Conservation (phyloP, 2,888 invertebrate genomes). For the Junonia oenone region DNA sequence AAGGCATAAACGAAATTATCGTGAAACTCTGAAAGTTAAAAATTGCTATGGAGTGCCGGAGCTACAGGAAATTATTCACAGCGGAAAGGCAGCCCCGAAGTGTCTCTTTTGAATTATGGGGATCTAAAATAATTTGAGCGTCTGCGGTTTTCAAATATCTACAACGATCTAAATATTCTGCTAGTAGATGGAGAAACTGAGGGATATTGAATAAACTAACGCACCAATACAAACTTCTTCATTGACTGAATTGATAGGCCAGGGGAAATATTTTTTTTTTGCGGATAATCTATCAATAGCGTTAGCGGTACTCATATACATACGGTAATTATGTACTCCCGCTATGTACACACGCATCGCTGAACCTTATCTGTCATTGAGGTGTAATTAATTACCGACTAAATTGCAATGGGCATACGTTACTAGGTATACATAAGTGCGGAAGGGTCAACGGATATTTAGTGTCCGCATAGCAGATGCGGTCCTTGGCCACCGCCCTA, state of each 20-base stretch:
- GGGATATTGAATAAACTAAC: no score
- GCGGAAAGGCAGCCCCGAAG: not conserved
- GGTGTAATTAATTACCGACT: conserved; percentile 70
- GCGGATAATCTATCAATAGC: not conserved
- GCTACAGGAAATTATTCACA: not conserved
- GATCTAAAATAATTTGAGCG: not conserved
- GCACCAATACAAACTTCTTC: no score
- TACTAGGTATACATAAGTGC: conserved; percentile 53
- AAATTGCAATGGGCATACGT: conserved; percentile 55
- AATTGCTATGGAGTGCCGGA: not conserved
- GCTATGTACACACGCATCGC: conserved; percentile 42
- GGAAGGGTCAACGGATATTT: conserved; percentile 75
- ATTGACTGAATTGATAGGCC: not conserved
- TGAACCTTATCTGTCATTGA: conserved; percentile 73
- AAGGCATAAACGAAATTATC: conserved; percentile 12
- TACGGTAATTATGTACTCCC: conserved; percentile 29
- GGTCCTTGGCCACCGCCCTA: conserved; percentile 75
- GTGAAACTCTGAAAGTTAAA: conserved; percentile 9
- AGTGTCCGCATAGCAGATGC: conserved; percentile 76
- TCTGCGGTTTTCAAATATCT: not conserved
- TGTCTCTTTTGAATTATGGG: not conserved
- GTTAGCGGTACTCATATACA: not conserved
- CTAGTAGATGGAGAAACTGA: not conserved
- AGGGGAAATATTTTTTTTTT: not conserved
- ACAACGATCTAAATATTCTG: not conserved